A percentile compares a stretch with the other conserved stretches of the same genome.
Conservation (phyloP, 2,113 vertebrate species). For the Tachysurus fulvidraco region DNA sequence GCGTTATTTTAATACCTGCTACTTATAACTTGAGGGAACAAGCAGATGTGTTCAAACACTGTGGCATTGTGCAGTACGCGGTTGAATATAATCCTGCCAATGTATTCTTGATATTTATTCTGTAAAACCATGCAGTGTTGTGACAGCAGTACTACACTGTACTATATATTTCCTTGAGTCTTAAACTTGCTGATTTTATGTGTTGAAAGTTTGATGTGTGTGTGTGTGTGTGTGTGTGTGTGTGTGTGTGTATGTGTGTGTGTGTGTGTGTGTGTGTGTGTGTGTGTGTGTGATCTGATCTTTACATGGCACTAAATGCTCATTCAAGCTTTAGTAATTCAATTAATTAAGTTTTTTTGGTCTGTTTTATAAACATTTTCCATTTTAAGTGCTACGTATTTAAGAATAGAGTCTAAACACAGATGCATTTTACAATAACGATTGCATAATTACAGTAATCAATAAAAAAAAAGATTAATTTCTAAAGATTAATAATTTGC, state of each 20-base stretch:
- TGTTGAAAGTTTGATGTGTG: not conserved
- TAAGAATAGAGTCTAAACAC: not conserved
- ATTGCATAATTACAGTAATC: too few species aligned
- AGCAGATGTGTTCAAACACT: not conserved
- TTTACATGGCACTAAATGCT: constrained; percentile 40
- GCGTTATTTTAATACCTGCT: constrained; percentile 12
- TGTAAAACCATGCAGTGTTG: not conserved
- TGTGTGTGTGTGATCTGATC: constrained; percentile 50
- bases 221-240: constrained; percentile 21
- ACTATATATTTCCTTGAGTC: constrained; percentile 55
- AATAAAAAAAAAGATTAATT: too few species aligned
- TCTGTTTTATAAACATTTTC: not conserved
- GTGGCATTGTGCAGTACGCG: not conserved
- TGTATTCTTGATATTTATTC: not conserved
- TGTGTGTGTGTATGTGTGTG: constrained; percentile 27
- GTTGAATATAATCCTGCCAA: constrained; percentile 10
- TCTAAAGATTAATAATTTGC: too few species aligned
- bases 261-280: constrained; percentile 18
- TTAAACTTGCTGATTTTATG: constrained; percentile 58
- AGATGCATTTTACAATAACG: not conserved
- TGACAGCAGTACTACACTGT: not conserved
- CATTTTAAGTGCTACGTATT: not conserved
- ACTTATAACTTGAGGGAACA: constrained; percentile 9
- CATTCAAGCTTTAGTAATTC: too few species aligned
- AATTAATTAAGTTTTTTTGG: too few species aligned